Conservation (phyloP, 2,113 vertebrate species). For the Alligator mississippiensis region DNA sequence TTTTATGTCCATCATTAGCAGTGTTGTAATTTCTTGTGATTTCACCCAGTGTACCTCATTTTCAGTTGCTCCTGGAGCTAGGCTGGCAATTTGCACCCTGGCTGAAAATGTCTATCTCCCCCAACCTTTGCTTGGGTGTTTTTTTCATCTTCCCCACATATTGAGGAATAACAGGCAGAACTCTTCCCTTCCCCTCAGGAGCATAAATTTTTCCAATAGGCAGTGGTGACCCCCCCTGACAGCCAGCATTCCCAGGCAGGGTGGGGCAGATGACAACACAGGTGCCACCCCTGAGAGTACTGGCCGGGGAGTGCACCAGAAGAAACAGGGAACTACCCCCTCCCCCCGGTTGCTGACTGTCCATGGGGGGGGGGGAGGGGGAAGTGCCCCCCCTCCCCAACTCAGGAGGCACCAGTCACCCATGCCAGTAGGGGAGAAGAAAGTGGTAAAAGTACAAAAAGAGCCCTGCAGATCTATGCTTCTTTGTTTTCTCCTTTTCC, state of each 20-base stretch:
- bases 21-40: neutral
- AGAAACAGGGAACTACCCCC: too few species aligned
- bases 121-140: neutral
- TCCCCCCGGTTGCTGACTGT: too few species aligned
- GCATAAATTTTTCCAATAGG: neutral
- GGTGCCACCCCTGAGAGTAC: too few species aligned
- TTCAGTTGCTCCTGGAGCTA: neutral
- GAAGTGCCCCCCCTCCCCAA: too few species aligned
- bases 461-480: neutral
- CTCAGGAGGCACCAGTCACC: too few species aligned
- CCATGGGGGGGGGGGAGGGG: too few species aligned
- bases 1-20: neutral
- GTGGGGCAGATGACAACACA: too few species aligned
- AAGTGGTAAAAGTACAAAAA: neutral
- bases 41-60: neutral
- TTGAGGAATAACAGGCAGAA: neutral
- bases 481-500: too few species aligned
- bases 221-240: too few species aligned
- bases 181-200: neutral
- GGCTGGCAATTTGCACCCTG: neutral
- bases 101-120: neutral
- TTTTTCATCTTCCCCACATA: neutral
- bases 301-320: too few species aligned
- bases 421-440: too few species aligned
- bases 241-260: too few species aligned